phyloP scores from a whole-genome alignment of 2,888 invertebrate genomes.

The Eudiplozoon nipponicum region DNA sequence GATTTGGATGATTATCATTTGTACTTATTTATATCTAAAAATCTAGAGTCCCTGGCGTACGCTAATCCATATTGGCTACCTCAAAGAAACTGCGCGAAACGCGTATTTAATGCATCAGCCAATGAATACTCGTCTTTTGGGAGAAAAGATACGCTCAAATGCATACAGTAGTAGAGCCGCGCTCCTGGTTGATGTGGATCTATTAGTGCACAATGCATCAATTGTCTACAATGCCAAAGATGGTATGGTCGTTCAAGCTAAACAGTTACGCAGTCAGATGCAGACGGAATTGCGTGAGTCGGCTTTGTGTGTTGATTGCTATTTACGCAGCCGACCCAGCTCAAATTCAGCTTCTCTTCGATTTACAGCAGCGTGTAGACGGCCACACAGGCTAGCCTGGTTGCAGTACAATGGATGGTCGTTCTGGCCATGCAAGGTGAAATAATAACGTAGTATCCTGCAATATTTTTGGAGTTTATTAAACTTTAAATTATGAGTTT shows the following conservation, averaged over 20 bases:
- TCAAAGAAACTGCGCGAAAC: too few species aligned
- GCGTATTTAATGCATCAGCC: too few species aligned
- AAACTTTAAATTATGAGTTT: too few species aligned
- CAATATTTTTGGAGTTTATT: too few species aligned
- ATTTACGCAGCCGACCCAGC: background rate
- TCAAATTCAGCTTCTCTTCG: background rate
- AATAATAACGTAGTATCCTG: too few species aligned
- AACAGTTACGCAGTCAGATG: conserved; percentile 3
- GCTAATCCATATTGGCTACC: too few species aligned
- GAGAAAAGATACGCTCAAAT: too few species aligned
- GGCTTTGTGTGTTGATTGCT: conserved; percentile 7
- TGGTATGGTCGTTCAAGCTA: conserved; percentile 5
- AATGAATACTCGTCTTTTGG: too few species aligned
- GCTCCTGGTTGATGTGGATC: conserved; percentile 8
- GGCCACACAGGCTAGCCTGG: conserved; percentile 3
- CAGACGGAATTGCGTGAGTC: conserved; percentile 1
- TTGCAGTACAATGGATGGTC: conserved; percentile 6
- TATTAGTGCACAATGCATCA: conserved; percentile 4
- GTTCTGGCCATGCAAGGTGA: conserved; percentile 7
- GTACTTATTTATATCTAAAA: too few species aligned
- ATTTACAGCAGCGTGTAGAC: background rate
- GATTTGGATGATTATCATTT: too few species aligned
- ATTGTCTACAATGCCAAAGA: conserved; percentile 6
- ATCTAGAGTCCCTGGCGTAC: too few species aligned
- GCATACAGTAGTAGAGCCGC: background rate